Percentiles rank a stretch among this genome's conserved stretches.
phyloP scores from a whole-genome alignment of 2,113 vertebrate genomes.

The Beaufortia kweichowensis region DNA sequence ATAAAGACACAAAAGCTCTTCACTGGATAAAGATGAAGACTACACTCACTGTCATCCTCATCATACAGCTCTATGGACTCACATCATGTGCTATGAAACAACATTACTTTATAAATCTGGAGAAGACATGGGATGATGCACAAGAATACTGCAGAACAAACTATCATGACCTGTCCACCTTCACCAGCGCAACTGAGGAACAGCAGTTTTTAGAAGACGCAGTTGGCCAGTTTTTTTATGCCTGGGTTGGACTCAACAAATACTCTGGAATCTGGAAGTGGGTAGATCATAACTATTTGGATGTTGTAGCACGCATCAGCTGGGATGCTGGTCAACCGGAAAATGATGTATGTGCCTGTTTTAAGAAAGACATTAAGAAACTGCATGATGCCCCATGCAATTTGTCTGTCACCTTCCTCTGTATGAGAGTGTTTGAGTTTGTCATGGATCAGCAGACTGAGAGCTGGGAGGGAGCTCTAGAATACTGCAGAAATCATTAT shows the following conservation, averaged over 20 bases:
- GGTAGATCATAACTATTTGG: background rate
- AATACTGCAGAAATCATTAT: conserved; percentile 17
- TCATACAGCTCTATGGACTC: conserved; percentile 3
- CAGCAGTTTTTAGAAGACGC: background rate
- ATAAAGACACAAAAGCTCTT: background rate
- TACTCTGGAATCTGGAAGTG: conserved; percentile 17
- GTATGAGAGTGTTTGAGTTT: background rate
- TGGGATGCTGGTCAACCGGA: background rate
- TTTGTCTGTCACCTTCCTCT: background rate
- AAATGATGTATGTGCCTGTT: background rate
- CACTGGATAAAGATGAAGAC: conserved; percentile 17
- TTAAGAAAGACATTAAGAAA: background rate
- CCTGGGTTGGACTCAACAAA: conserved; percentile 24
- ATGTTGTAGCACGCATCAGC: background rate
- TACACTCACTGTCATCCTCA: background rate
- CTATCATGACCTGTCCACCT: conserved; percentile 13
- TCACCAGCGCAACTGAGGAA: background rate
- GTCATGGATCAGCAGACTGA: background rate
- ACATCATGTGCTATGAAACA: background rate
- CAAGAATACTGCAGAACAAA: background rate
- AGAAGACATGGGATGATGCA: background rate
- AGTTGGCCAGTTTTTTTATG: background rate
- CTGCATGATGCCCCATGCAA: background rate
- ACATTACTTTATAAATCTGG: conserved; percentile 4
- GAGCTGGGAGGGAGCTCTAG: conserved; percentile 29